A percentile compares a stretch with the other conserved stretches of the same genome.
phyloP scores from a whole-genome alignment of 2,888 invertebrate genomes.

The Lysandra bellargus region DNA sequence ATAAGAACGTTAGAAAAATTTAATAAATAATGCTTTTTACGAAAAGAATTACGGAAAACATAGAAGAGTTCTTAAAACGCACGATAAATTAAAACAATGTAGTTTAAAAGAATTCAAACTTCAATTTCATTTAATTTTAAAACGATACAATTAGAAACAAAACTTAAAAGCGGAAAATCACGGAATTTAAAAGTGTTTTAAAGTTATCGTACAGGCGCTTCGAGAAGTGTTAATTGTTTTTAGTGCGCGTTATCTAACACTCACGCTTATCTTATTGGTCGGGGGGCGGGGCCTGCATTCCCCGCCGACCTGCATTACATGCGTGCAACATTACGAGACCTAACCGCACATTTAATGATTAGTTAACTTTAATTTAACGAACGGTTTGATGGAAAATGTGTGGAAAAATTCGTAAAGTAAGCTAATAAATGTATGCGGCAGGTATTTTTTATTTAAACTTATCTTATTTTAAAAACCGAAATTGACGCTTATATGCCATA shows the following conservation, averaged over 20 bases:
- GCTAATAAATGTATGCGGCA: too few relatives aligned
- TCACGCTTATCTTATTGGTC: conserved; percentile 30
- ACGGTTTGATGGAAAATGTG: too few relatives aligned
- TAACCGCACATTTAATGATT: not conserved
- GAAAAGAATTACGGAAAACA: not conserved
- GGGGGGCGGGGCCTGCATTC: conserved; percentile 18
- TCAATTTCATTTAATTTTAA: too few relatives aligned
- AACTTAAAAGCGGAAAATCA: not conserved
- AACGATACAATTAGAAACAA: not conserved
- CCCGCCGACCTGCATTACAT: not conserved
- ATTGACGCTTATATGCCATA: too few relatives aligned
- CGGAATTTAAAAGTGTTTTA: conserved; percentile 5
- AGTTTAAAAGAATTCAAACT: too few relatives aligned
- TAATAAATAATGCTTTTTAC: not conserved
- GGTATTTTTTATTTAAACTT: too few relatives aligned
- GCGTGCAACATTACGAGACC: not conserved
- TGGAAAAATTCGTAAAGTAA: too few relatives aligned
- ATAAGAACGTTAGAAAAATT: not conserved
- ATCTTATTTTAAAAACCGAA: too few relatives aligned
- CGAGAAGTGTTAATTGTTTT: conserved; percentile 13
- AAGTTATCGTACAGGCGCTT: conserved; percentile 17
- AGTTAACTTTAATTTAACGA: too few relatives aligned
- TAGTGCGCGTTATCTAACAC: conserved; percentile 24
- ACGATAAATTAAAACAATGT: not conserved
- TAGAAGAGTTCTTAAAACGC: not conserved